Base-by-base conservation (phyloP, 2,888 invertebrate species). In the Nematopogon swammerdamellus region DNA sequence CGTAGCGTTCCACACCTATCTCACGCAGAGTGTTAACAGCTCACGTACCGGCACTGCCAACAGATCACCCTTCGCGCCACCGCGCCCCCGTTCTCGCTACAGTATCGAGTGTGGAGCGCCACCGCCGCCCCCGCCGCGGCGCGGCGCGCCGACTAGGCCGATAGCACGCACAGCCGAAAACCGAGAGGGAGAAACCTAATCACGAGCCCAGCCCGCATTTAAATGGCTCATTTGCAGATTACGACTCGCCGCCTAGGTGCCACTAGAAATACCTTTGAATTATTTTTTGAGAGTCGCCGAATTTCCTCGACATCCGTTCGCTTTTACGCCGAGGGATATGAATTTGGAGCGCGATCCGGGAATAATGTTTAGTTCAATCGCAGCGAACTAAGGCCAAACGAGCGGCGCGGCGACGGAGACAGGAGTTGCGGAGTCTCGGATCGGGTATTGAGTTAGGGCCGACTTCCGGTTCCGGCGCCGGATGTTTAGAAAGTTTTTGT, bases 181-280 rank as follows among this genome's bases (percentile, higher is more conserved):
- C 36, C 36, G 36, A 36, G 36, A 36, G 36, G 11, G 25, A n/a
- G 25, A 25, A 14, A 36, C 36, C 70, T 75, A 76, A 79, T 76
- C 74, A 72, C 72, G 65, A 59, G 60, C 63, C 61, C 64, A 70
- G 64, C 69, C 72, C 70, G 75, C 72, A 75, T 76, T 73, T 67
- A 73, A 73, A 76, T 71, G 65, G 63, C 68, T 65, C 68, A 67
- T 70, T 69, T 64, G 63, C 58, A 30, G 30, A 30, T 36, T 36
- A 36, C 36, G 36, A 14, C 36, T 8, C 36, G 8, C 36, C 11
- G 36, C n/a, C 11, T 36, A 36, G 36, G n/a, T 36, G 36, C 36
- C 36, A 36, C 36, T 14, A 14, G 14, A 14, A 6, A 14, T 8
- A 36, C 36, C 36, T 36, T 36, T 36, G 36, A 14, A 36, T 36